These are phyloP conservation scores for Harlomillsia oculata DNA, from an alignment of 1,140 invertebrate species.

Conservation along the genomic window DNA sequence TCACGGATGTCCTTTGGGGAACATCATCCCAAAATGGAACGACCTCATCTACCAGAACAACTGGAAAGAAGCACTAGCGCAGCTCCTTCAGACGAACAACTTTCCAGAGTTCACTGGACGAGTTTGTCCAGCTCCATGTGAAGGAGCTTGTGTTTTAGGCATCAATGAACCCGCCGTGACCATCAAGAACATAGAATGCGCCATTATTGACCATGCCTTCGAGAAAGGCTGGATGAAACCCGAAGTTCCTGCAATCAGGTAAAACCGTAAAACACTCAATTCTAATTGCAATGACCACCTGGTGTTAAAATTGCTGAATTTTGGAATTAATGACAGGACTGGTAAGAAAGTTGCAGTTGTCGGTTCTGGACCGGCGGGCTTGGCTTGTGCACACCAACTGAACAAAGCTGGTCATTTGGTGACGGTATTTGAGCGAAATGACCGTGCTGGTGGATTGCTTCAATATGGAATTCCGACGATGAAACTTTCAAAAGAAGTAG, in stretches of 20 bases:
- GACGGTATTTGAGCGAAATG: slow-evolving; percentile 93
- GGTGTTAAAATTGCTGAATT: not conserved
- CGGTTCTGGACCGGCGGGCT: slow-evolving; percentile 86
- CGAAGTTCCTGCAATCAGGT: slow-evolving; percentile 52
- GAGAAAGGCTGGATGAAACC: slow-evolving; percentile 91
- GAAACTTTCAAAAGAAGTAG: slow-evolving; percentile 89
- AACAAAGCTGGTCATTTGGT: slow-evolving; percentile 89
- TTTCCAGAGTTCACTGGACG: slow-evolving; percentile 99
- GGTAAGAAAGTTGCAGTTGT: slow-evolving; percentile 85
- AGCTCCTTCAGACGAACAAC: slow-evolving; percentile 95
- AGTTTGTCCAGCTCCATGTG: slow-evolving; percentile 94
- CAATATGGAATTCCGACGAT: slow-evolving; percentile 98
- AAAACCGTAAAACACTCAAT: not conserved
- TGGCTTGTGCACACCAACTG: slow-evolving; percentile 93
- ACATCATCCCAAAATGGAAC: slow-evolving; percentile 99
- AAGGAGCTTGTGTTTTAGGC: slow-evolving; percentile 93
- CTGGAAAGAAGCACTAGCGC: slow-evolving; percentile 92
- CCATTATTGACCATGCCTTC: slow-evolving; percentile 97
- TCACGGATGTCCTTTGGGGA: slow-evolving; percentile 93
- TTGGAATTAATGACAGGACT: slow-evolving; percentile 58
- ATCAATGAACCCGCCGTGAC: slow-evolving; percentile 94
- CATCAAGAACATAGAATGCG: slow-evolving; percentile 98
- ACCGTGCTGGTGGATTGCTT: slow-evolving; percentile 84
- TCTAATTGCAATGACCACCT: not conserved
- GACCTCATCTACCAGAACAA: slow-evolving; percentile 87